Evolutionary conservation across 2,113 vertebrate genomes (phyloP), one percentile per base, ranked within the genome.

Genomic region (Chlamydotis undulata): DNA sequence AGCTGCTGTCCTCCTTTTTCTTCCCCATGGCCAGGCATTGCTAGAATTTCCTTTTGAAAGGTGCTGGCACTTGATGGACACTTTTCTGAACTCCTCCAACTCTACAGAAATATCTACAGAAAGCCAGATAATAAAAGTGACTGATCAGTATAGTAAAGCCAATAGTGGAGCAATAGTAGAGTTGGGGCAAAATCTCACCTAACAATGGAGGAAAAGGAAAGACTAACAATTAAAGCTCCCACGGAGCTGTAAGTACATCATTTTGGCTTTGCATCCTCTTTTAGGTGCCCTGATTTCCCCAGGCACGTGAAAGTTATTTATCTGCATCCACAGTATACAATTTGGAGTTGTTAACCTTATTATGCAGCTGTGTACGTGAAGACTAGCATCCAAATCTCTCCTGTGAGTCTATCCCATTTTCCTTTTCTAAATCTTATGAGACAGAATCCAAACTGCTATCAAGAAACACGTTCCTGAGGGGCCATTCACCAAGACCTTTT

Each of bases 311-410:
- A 76, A 71, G 2, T 6, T 74, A 4, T 22, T 10, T 2, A 35
- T 41, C 31, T 80, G 33, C 41, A 69, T 47, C 35, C 53, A 33
- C 47, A 14, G 2, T 18, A 41, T 7, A 71, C 8, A 74, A 16
- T 55, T 41, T 49, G 9, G 22, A 49, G 19, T 88, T 61, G 52
- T 12, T 49, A 67, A 67, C 28, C 1, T 8, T 80, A 24, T 64
- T 76, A 60, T 0, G 1, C 14, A 21, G 12, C 9, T 0, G 0
- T 33, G 25, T n/a, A 41, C 9, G 35, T 60, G 25, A 89, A 68
- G 43, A 53, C 9, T 55, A 47, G 2, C 11, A 53, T 19, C 3
- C 6, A 55, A 13, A 59, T 59, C 7, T 50, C 22, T 85, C 24
- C 12, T 73, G 7, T 9, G 39, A 79, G 24, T 24, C 29, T 69